Base-by-base conservation (phyloP, 2,888 invertebrate species). In the Phragmatobia fuliginosa region DNA sequence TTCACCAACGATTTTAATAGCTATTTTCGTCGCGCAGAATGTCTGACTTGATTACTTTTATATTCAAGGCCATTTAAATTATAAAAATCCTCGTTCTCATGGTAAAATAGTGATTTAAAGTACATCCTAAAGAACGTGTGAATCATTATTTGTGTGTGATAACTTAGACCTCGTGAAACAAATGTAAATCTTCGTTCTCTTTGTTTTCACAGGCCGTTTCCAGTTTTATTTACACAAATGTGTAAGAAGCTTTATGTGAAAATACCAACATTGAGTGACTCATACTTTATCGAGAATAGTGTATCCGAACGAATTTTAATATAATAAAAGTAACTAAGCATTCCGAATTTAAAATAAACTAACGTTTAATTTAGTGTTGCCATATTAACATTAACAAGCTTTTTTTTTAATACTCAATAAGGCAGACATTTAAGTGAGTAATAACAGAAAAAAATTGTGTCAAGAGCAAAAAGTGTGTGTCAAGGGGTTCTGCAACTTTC, bases 381-480 rank as follows among this genome's bases (percentile, higher is more conserved):
- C 94, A 94, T 94, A 94, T 92, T 92, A 93, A 92, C 87, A 87
- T 85, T 81, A 90, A 88, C 85, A 82, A 82, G 75, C 76, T 85
- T 85, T 79, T 85, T 85, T 79, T 81, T 83, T 81, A 79, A 78
- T 78, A 77, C 79, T 77, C 70, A 69, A 72, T 82, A 85, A 81
- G 70, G 73, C 78, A 74, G 79, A 80, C 77, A 76, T 77, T 78
- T 79, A 85, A 87, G 86, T 89, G 89, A 89, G 85, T 86, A 91
- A 81, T 82, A 78, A 82, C 80, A 78, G 74, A 79, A 79, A 79
- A 90, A 87, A 93, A 93, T 91, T 69, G 94, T 94, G 94, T 92
- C 94, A 94, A 94, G 94, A 94, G 81, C 92, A 83, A 87, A 85
- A 89, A 90, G 91, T 93, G 93, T 93, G 89, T 95, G 94, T 94